Evolutionary conservation across 2,113 vertebrate genomes (phyloP), one percentile per base, ranked within the genome.

Genomic region (Heloderma charlesbogerti): DNA sequence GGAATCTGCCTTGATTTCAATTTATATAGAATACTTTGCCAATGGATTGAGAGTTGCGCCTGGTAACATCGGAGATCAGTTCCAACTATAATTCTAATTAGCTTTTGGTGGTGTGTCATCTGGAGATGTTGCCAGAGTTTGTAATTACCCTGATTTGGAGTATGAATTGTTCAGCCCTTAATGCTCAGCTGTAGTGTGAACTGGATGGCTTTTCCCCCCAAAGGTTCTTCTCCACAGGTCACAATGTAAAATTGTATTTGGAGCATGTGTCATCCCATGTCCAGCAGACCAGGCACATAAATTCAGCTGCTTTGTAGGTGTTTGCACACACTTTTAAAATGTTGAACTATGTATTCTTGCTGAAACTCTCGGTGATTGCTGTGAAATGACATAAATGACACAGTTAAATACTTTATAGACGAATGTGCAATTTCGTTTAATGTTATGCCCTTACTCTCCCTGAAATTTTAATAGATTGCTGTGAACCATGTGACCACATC

Each of bases 61-160:
- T n/a, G 66, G 45, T 82, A 54, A 89, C 67, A 15, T 72, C 88
- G 71, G 48, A 54, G 78, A 82, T 82, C 48, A 57, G 40, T 71
- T 71, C 60, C 13, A 88, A 37, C 40, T 78, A 87, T 77, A 63
- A 43, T 57, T 78, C 48, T 72, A 82, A 71, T 82, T 54, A n/a
- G n/a, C 78, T 51, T 89, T 71, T 89, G 82, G 25, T 71, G 72
- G 72, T 87, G 27, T 60, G 27, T 60, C n/a, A 77, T 63, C 37
- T 77, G 40, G n/a, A 87, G 15, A 77, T 87, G 57, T 87, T 77
- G 80, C 54, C 71, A 60, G 60, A 87, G 37, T 34, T 60, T 29
- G 43, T 77, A 87, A 77, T 43, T 63, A 77, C 37, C 37, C 40
- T 87, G 54, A 60, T 77, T 87, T 87, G 72, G 72, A 87, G 54